Evolutionary conservation across 2,113 vertebrate species (phyloP).

Genomic region (Ciconia stormi): DNA sequence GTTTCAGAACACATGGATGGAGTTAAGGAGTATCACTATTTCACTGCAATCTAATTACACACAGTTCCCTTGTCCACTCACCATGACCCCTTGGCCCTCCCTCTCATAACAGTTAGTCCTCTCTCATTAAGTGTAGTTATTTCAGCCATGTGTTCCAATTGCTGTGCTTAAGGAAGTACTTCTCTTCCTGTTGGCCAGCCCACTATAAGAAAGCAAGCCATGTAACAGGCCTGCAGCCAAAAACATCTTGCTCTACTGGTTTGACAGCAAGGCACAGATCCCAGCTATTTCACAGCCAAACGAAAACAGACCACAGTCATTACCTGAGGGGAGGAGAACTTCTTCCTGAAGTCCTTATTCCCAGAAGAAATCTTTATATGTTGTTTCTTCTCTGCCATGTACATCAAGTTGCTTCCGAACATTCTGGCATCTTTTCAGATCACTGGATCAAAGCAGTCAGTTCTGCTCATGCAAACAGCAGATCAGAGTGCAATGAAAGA

Average conservation of each 20-base stretch:
- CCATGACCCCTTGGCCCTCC: not conserved
- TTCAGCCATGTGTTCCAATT: not conserved
- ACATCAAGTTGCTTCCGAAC: not conserved
- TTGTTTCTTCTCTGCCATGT: not conserved
- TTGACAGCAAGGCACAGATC: not conserved
- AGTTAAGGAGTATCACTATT: not conserved
- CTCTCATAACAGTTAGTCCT: not conserved
- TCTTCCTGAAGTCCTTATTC: not conserved
- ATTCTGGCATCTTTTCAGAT: not conserved
- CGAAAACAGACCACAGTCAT: not conserved
- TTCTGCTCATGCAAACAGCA: not conserved
- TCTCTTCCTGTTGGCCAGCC: not conserved
- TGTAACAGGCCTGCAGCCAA: not conserved
- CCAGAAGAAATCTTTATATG: not conserved
- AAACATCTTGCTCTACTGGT: conserved; percentile 21
- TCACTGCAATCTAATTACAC: fast-evolving
- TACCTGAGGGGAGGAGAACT: not conserved
- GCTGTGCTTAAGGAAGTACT: not conserved
- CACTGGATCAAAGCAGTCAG: not conserved
- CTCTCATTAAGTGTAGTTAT: not conserved
- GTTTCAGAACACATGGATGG: not conserved
- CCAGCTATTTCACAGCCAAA: not conserved
- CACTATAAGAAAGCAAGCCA: not conserved
- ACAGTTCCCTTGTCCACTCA: not conserved
- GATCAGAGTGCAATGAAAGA: not conserved